These are phyloP conservation scores for Drosophila oshimai DNA, from an alignment of 1,140 invertebrate genomes.

Conservation along the genomic window DNA sequence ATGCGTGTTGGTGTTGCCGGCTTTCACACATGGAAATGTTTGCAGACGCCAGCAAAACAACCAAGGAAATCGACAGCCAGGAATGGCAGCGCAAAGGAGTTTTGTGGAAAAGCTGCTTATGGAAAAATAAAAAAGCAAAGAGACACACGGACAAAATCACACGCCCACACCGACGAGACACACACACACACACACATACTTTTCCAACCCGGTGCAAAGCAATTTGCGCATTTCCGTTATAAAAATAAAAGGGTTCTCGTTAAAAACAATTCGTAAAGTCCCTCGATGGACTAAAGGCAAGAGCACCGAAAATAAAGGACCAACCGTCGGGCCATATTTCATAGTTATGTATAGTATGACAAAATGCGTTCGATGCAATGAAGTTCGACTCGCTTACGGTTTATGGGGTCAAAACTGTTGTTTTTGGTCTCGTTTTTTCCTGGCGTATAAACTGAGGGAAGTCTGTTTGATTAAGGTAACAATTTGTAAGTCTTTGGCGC, in stretches of 20 bases:
- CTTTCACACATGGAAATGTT: slow-evolving; percentile 77
- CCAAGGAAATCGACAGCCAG: slow-evolving; percentile 34
- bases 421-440: background rate
- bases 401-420: slow-evolving; percentile 1
- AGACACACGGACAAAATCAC: slow-evolving; percentile 52
- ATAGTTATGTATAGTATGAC: slow-evolving; percentile 69
- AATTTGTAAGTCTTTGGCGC: background rate
- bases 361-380: slow-evolving; percentile 64
- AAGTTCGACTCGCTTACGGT: slow-evolving; percentile 34
- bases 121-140: slow-evolving; percentile 65
- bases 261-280: slow-evolving; percentile 69
- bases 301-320: slow-evolving; percentile 26
- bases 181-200: slow-evolving; percentile 38
- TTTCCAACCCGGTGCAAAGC: slow-evolving; percentile 72
- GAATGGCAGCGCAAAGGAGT: slow-evolving; percentile 38
- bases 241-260: slow-evolving; percentile 76
- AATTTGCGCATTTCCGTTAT: slow-evolving; percentile 78
- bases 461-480: background rate
- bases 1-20: slow-evolving; percentile 39
- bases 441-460: slow-evolving; percentile 1
- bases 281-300: slow-evolving; percentile 17
- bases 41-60: slow-evolving; percentile 77
- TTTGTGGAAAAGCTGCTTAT: slow-evolving; percentile 71
- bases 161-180: background rate
- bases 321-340: slow-evolving; percentile 53